These are phyloP conservation scores for Oegoconia quadripuncta DNA, from an alignment of 2,888 invertebrate species.

Conservation along the genomic window DNA sequence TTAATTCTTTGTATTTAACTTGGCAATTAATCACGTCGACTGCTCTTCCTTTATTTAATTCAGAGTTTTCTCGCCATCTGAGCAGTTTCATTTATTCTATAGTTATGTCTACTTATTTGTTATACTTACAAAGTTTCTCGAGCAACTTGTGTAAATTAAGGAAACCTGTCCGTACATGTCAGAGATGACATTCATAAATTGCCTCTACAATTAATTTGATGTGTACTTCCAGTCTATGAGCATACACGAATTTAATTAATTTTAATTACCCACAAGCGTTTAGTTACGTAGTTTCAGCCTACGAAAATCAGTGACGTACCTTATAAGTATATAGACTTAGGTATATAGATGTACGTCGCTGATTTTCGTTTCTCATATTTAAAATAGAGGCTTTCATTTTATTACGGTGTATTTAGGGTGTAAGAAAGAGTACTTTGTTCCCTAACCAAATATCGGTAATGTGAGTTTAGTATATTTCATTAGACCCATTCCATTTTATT, in stretches of 20 bases:
- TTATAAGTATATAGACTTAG: too few species aligned
- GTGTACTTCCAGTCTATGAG: neutral
- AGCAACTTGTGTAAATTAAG: slow-evolving; percentile 12
- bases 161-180: neutral
- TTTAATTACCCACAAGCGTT: too few species aligned
- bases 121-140: slow-evolving; percentile 10
- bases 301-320: too few species aligned
- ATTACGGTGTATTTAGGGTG: too few species aligned
- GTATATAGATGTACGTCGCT: too few species aligned
- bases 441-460: too few species aligned
- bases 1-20: slow-evolving; percentile 41
- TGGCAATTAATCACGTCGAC: slow-evolving; percentile 53
- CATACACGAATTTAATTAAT: neutral
- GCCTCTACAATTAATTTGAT: neutral
- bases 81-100: slow-evolving; percentile 49
- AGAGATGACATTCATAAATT: slow-evolving; percentile 1
- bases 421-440: too few species aligned
- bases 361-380: too few species aligned
- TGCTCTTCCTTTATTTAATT: slow-evolving; percentile 38
- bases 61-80: slow-evolving; percentile 40
- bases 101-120: slow-evolving; percentile 34
- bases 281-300: too few species aligned
- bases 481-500: too few species aligned
- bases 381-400: too few species aligned
- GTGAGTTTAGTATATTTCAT: too few species aligned